Evolutionary conservation across 1,140 invertebrate species (phyloP), one percentile per base, ranked within the genome.

Genomic region (Drosophila parabipectinata): DNA sequence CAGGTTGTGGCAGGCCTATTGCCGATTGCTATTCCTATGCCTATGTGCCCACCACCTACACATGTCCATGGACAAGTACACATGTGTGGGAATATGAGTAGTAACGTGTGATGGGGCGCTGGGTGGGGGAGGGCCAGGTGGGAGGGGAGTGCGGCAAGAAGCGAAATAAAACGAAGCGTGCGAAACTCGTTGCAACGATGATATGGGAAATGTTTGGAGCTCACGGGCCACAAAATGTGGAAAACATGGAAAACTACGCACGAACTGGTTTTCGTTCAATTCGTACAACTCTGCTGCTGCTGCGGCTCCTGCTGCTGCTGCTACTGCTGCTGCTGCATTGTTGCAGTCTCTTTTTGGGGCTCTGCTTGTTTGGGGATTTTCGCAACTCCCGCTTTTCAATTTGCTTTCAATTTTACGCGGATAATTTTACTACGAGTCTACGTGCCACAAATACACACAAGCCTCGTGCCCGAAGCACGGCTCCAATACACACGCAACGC

Each of bases 391-490:
- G 63, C 60, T 64, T 60, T 85, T 85, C 69, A 87, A 87, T 85
- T 81, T 81, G 74, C 69, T 87, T 85, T 81, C 59, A 79, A 66
- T 83, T 85, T 87, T 87, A 87, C 82, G 82, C 83, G 83, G 83
- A 87, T 88, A 87, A 87, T 87, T 88, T 85, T 87, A 87, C 82
- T 73, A 82, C 62, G 53, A 75, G 62, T 60, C 67, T 76, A 85
- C 82, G 81, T 85, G 81, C 77, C 57, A 59, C 67, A 60, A 56
- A 80, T 44, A 59, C 71, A 55, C 14, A 14, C n/a, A 15, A 45
- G 37, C 21, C 45, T 37, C 34, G 44, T 15, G 10, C 58, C 44
- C 32, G 9, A 32, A 32, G 9, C 32, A 32, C 9, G 32, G 34
- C 34, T 37, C 71, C 55, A 21, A 50, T 10, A 58, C 41, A 10